Evolutionary conservation across 1,140 invertebrate genomes (phyloP).

Genomic region (Diorhabda sublineata): DNA sequence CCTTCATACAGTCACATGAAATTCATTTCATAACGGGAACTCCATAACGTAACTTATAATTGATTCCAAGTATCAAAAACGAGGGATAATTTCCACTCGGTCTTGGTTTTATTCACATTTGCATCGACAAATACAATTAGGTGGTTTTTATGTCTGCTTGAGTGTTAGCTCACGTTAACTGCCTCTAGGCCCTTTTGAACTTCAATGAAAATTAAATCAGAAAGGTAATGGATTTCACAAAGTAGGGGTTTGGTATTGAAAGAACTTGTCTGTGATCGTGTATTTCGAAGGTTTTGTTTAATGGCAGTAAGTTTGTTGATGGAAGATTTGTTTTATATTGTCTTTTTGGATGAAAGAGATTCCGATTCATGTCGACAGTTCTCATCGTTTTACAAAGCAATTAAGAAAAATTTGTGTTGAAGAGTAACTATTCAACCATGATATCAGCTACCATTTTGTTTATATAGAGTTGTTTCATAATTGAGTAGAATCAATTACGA

Average conservation of each 20-base stretch:
- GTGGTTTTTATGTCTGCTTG: slow-evolving; percentile 7
- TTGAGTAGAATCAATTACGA: too few relatives aligned
- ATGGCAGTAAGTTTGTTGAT: background rate
- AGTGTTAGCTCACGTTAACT: slow-evolving; percentile 15
- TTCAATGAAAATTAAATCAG: slow-evolving; percentile 15
- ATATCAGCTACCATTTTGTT: background rate
- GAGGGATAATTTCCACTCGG: background rate
- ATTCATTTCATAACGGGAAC: background rate
- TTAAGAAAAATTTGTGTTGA: background rate
- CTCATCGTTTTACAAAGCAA: background rate
- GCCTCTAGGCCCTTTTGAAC: slow-evolving; percentile 10
- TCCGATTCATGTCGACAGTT: background rate
- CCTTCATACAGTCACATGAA: background rate
- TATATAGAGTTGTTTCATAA: too few relatives aligned
- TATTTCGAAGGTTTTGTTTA: slow-evolving; percentile 7
- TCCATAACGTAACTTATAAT: background rate
- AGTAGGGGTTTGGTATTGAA: slow-evolving; percentile 6
- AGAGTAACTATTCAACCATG: background rate
- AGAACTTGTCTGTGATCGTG: background rate
- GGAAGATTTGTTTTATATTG: slow-evolving; percentile 8
- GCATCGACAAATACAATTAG: slow-evolving; percentile 17
- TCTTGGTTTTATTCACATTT: slow-evolving; percentile 11
- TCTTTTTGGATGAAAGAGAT: background rate
- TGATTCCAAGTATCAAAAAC: background rate
- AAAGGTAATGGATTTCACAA: slow-evolving; percentile 13